These are phyloP conservation scores for Polyommatus iphigenia DNA, from an alignment of 2,888 invertebrate species.

Conservation along the genomic window DNA sequence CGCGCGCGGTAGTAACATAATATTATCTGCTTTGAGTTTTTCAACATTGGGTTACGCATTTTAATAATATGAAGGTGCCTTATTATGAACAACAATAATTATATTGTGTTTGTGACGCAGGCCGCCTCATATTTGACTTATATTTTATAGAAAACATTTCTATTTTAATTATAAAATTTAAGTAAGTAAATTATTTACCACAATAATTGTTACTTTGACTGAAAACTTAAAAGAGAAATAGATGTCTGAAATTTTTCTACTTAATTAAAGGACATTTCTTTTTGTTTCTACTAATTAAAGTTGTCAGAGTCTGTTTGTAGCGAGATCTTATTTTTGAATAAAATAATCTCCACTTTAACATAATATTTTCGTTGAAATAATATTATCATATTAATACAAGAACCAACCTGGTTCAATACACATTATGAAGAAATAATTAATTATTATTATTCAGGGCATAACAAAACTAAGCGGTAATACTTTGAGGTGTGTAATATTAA, in stretches of 20 bases:
- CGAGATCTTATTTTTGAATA: not conserved
- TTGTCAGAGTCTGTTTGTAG: not conserved
- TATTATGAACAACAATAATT: no score
- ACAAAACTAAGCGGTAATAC: no score
- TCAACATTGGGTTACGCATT: no score
- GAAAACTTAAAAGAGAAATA: not conserved
- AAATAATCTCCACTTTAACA: not conserved
- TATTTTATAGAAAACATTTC: not conserved
- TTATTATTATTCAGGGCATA: no score
- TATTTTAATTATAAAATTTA: not conserved
- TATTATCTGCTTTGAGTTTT: no score
- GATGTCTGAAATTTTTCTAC: not conserved
- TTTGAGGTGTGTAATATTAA: no score
- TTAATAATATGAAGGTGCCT: not conserved
- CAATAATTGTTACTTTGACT: not conserved
- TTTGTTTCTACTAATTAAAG: not conserved
- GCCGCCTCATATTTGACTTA: not conserved
- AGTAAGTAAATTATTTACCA: not conserved
- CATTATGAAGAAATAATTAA: no score
- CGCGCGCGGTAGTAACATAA: no score
- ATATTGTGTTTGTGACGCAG: no score
- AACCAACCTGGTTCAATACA: no score
- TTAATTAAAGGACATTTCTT: constrained; percentile 4
- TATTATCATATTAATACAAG: no score
- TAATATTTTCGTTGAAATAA: no score